A percentile compares a stretch with the other conserved stretches of the same genome.
phyloP scores from a whole-genome alignment of 2,113 vertebrate genomes.

The Dinomys branickii region DNA sequence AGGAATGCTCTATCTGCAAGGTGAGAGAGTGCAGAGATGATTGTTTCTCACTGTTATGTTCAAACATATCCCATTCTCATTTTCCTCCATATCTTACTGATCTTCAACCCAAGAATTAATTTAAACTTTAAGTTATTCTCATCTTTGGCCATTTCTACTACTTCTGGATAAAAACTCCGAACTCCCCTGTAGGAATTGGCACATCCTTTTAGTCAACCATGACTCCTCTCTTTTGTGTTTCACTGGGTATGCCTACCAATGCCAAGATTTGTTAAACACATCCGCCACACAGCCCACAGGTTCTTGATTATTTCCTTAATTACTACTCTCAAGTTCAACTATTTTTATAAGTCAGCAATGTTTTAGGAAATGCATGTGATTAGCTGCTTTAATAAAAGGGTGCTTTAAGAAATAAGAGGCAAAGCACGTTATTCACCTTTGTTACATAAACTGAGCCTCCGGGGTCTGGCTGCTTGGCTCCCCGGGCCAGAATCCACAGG shows the following conservation, averaged over 20 bases:
- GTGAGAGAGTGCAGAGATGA: background rate
- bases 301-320: constrained; percentile 53
- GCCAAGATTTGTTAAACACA: background rate
- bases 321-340: constrained; percentile 33
- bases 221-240: background rate
- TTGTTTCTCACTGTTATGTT: background rate
- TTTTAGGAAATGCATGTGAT: constrained; percentile 52
- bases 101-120: constrained; percentile 37
- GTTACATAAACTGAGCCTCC: constrained; percentile 27
- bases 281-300: background rate
- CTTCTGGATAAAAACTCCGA: background rate
- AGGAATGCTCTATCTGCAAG: background rate
- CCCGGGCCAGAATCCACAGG: background rate
- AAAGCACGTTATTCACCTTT: constrained; percentile 45
- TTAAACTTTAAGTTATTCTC: constrained; percentile 26
- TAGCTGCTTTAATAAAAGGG: constrained; percentile 52
- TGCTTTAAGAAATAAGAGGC: constrained; percentile 13
- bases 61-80: background rate
- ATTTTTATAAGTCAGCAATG: constrained; percentile 48
- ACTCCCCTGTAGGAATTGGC: background rate
- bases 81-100: background rate
- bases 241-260: background rate
- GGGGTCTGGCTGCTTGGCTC: background rate
- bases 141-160: background rate
- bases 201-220: background rate